Evolutionary conservation across 2,113 vertebrate species (phyloP), one percentile per base, ranked within the genome.

Genomic region (Numenius arquata): DNA sequence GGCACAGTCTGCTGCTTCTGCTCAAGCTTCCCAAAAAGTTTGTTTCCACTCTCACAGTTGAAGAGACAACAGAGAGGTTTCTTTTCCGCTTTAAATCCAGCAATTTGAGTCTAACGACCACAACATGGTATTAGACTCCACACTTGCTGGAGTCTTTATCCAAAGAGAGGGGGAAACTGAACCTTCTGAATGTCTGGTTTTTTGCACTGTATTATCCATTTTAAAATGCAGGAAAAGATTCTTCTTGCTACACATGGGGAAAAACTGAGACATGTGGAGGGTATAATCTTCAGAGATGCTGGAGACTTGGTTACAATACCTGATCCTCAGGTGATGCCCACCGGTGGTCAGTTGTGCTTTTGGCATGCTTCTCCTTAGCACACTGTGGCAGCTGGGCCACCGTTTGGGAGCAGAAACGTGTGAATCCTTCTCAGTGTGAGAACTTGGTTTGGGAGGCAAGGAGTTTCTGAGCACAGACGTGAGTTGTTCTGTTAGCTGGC

Each of bases 241-340:
- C 5, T 47, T 68, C 23, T 62, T 0, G 5, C 41, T 48, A 5
- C 15, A 19, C 0, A 1, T 43, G 32, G 18, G 32, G 18, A 9
- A 59, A 61, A 79, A 79, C 41, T 12, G 65, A 52, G 43, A 13
- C 12, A 1, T 3, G 5, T 2, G 11, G 25, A 63, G 8, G 27
- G 55, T 20, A 2, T 38, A 40, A 9, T 70, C 58, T 85, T 50
- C 50, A 43, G 55, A 50, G 56, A 14, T 74, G 80, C 61, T 43
- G 32, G 47, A 32, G 22, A 5, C 19, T 65, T 47, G 29, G 11
- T 66, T 45, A 23, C 25, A 26, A 1, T 83, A 14, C 23, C 15
- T 59, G 65, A 55, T 55, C 40, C 32, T 79, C 13, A 16, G 67
- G 27, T 53, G 25, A 2, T 13, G 14, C 29, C 17, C 14, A 7